Evolutionary conservation across 2,797 vertebrate genomes (phyloP).

Genomic region (Steatocranus sp.): DNA sequence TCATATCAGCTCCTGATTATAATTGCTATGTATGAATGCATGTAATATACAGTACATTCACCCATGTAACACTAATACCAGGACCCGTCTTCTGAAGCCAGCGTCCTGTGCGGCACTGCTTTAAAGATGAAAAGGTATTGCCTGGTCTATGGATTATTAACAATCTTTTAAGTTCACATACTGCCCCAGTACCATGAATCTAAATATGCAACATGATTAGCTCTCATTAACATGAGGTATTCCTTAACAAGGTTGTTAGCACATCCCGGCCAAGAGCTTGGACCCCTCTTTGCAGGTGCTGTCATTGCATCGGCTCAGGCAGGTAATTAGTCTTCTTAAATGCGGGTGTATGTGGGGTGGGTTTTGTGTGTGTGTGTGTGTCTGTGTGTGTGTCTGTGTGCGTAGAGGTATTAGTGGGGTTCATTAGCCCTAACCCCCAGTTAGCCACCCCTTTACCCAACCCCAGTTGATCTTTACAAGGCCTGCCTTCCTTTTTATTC

Average conservation of each 20-base stretch:
- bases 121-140: slow-evolving; percentile 59
- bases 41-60: slow-evolving; percentile 17
- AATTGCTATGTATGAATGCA: slow-evolving; percentile 6
- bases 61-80: not conserved
- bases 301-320: slow-evolving; percentile 46
- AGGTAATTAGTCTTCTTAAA: slow-evolving; percentile 66
- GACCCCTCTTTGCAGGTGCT: slow-evolving; percentile 52
- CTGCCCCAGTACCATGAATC: slow-evolving; percentile 43
- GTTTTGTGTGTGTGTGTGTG: not conserved
- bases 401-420: slow-evolving; percentile 27
- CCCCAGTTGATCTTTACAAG: slow-evolving; percentile 60
- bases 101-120: not conserved
- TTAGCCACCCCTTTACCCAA: slow-evolving; percentile 47
- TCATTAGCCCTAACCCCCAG: slow-evolving; percentile 55
- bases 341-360: not conserved
- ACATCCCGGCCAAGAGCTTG: slow-evolving; percentile 24
- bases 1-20: slow-evolving; percentile 25
- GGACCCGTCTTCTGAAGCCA: not conserved
- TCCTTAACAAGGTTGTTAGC: slow-evolving; percentile 59
- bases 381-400: not conserved
- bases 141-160: slow-evolving; percentile 12
- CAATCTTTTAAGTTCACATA: slow-evolving; percentile 53
- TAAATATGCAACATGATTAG: slow-evolving; percentile 48
- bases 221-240: slow-evolving; percentile 54
- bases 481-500: slow-evolving; percentile 50